phyloP scores from a whole-genome alignment of 2,888 invertebrate species.

The Leptopilina myrica region DNA sequence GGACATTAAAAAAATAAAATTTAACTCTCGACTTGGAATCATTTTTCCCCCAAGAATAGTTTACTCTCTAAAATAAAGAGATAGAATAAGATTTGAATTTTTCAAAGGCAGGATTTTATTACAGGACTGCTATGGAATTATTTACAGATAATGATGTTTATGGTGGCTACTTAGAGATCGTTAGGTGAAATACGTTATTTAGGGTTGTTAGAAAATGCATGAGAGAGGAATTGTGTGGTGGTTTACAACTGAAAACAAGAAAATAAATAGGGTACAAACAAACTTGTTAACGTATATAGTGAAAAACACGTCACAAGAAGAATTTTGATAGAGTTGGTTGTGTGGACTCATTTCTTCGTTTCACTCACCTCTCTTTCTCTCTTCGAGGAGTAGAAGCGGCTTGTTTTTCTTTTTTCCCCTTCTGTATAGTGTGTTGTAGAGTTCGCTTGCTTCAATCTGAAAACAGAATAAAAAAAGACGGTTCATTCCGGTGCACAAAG shows the following conservation, averaged over 20 bases:
- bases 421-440: background rate
- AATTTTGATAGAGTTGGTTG: slow-evolving; percentile 60
- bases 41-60: too few relatives aligned
- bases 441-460: slow-evolving; percentile 15
- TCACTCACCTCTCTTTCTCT: slow-evolving; percentile 29
- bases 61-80: too few relatives aligned
- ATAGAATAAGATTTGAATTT: too few relatives aligned
- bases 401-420: background rate
- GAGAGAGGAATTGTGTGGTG: background rate
- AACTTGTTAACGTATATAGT: slow-evolving; percentile 59
- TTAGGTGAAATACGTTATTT: background rate
- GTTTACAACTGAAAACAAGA: slow-evolving; percentile 20
- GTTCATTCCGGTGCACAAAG: slow-evolving; percentile 10
- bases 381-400: slow-evolving; percentile 40
- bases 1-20: too few relatives aligned
- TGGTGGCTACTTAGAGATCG: background rate
- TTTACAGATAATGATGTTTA: background rate
- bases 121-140: background rate
- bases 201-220: slow-evolving; percentile 11
- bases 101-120: too few relatives aligned
- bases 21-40: too few relatives aligned
- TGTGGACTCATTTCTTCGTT: slow-evolving; percentile 47
- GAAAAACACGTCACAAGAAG: slow-evolving; percentile 61
- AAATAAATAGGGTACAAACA: slow-evolving; percentile 56
- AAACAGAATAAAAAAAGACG: slow-evolving; percentile 27